Conservation (phyloP, 2,797 vertebrate genomes). For the Brachyrhaphis roseni region DNA sequence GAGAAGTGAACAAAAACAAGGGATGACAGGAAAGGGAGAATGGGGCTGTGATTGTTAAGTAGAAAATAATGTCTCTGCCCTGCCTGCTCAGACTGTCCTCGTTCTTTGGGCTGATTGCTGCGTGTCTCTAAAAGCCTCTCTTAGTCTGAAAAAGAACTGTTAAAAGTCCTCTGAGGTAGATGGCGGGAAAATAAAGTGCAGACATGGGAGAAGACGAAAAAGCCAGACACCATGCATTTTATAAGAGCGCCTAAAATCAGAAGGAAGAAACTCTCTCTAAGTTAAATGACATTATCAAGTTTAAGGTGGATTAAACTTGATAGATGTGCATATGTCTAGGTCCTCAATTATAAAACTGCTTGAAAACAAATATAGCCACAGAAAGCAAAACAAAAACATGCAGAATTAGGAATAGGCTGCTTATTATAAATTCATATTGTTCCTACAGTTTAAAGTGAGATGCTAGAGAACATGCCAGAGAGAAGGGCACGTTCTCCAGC, state of each 20-base stretch:
- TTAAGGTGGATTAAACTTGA: not conserved
- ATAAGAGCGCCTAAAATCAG: not conserved
- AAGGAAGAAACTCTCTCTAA: not conserved
- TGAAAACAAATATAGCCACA: not conserved
- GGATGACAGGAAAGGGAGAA: slow-evolving; percentile 35
- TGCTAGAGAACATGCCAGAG: not conserved
- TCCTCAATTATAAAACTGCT: slow-evolving; percentile 3
- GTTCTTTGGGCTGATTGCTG: slow-evolving; percentile 47
- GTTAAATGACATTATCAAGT: not conserved
- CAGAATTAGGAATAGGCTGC: not conserved
- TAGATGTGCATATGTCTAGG: not conserved
- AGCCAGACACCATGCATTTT: slow-evolving; percentile 3
- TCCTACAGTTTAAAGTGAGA: too few relatives aligned
- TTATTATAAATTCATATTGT: too few relatives aligned
- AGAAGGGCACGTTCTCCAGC: not conserved
- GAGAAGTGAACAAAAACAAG: slow-evolving; percentile 21
- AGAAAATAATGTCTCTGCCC: slow-evolving; percentile 32
- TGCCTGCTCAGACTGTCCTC: slow-evolving; percentile 33
- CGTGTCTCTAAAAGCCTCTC: slow-evolving; percentile 34
- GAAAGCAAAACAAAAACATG: not conserved
- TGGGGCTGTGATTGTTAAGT: slow-evolving; percentile 36
- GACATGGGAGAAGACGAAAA: slow-evolving; percentile 9
- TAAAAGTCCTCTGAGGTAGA: slow-evolving; percentile 29
- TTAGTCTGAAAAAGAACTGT: slow-evolving; percentile 46
- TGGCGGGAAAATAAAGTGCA: not conserved